Evolutionary conservation across 23 tunicate genomes (phyloP), one percentile per base, ranked within the genome.

Genomic region (Corella eumyota): DNA sequence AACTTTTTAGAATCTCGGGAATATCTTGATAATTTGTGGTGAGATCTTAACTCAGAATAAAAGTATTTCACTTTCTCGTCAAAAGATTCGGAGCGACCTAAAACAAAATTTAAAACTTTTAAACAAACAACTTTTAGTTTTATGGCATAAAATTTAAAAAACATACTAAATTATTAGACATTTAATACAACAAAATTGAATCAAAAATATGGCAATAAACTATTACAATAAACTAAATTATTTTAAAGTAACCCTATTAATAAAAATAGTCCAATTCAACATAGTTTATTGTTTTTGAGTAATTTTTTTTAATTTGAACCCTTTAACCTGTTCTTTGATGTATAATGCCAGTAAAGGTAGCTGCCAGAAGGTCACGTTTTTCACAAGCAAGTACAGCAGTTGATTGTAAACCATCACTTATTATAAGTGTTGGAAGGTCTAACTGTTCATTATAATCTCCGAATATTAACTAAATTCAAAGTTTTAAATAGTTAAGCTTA

Each of bases 31-130:
- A 71, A 3, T 13, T 77, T 64, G 31, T 86, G 85, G 34, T 77
- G 74, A 17, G 44, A 21, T 11, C 36, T 62, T 0, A 86, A 57
- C 35, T 86, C 74, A 23, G 38, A 29, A 54, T 73, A 56, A 48
- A 86, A 86, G 45, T 77, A 64, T 26, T 51, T 66, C 40, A 77
- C 71, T 72, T 86, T 86, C 58, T 62, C 95, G 38, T 86, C 85
- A 36, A 69, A 76, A 1, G 95, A 79, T 22, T 77, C 70, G 1
- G 94, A 69, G 15, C 73, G 78, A 21, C 94, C 94, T 84, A 54
- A 15, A 53, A 45, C 40, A 63, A 7, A n/a, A n/a, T n/a, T n/a
- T n/a, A n/a, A n/a, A n/a, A 37, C 7, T 44, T 13, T 44, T 44
- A 13, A 13, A 17, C 17, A 13, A 13, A 44, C 13, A 44, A 44